Conservation (phyloP, 2,888 invertebrate species). For the Actias luna region DNA sequence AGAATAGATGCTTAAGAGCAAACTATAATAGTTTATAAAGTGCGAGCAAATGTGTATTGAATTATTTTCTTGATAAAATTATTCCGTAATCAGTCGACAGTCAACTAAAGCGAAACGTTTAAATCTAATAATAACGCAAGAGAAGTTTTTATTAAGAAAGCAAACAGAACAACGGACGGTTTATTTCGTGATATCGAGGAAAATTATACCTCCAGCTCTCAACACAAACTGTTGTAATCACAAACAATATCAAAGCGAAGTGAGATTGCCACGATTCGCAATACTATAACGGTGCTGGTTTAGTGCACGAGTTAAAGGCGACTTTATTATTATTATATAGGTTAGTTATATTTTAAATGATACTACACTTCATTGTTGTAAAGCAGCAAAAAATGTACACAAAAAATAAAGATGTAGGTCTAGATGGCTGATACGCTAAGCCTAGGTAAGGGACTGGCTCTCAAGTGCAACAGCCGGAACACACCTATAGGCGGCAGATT, state of each 20-base stretch:
- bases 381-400: no score
- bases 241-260: conserved; percentile 65
- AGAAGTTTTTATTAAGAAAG: conserved; percentile 21
- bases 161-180: conserved; percentile 40
- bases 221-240: conserved; percentile 62
- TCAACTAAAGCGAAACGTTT: background rate
- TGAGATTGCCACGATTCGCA: conserved; percentile 62
- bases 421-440: no score
- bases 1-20: no score
- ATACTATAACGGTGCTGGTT: conserved; percentile 39
- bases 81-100: background rate
- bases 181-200: conserved; percentile 46
- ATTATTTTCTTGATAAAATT: background rate
- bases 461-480: no score
- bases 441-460: no score
- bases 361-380: background rate
- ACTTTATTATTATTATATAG: background rate
- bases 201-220: conserved; percentile 58
- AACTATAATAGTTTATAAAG: no score
- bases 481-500: no score
- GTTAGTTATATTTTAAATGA: background rate
- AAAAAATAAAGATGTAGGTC: no score
- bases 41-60: background rate
- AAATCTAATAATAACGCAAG: background rate
- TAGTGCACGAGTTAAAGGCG: conserved; percentile 18